phyloP scores from a whole-genome alignment of 2,797 vertebrate genomes.

The Huso huso region DNA sequence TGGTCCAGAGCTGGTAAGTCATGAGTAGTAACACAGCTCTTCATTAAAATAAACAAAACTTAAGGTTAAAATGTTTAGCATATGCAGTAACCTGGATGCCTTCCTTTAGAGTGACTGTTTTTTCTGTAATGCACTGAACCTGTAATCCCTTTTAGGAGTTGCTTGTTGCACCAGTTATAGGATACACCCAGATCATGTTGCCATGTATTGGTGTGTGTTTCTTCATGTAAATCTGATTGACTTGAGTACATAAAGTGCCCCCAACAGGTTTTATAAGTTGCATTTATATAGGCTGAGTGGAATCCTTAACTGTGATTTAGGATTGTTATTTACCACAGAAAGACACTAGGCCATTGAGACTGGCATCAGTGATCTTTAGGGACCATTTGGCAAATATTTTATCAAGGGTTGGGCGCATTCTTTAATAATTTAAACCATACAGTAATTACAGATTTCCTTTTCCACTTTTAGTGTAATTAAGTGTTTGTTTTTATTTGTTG shows the following conservation, averaged over 20 bases:
- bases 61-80: not conserved
- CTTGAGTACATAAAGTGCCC: too few relatives aligned
- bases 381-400: too few relatives aligned
- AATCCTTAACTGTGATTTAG: too few relatives aligned
- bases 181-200: not conserved
- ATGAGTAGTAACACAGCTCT: slow-evolving; percentile 9
- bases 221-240: too few relatives aligned
- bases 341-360: too few relatives aligned
- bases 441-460: not conserved
- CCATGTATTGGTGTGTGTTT: not conserved
- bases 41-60: not conserved
- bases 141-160: not conserved
- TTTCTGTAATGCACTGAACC: not conserved
- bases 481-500: not conserved
- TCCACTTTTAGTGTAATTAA: not conserved
- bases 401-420: too few relatives aligned
- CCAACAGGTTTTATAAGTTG: too few relatives aligned
- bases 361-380: too few relatives aligned
- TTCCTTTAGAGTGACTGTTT: not conserved
- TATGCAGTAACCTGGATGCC: not conserved
- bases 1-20: slow-evolving; percentile 89
- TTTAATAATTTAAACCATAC: too few relatives aligned
- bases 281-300: too few relatives aligned
- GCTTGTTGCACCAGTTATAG: not conserved
- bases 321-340: too few relatives aligned